Evolutionary conservation across 2,797 vertebrate genomes (phyloP).

Genomic region (Clarias platycephalus): DNA sequence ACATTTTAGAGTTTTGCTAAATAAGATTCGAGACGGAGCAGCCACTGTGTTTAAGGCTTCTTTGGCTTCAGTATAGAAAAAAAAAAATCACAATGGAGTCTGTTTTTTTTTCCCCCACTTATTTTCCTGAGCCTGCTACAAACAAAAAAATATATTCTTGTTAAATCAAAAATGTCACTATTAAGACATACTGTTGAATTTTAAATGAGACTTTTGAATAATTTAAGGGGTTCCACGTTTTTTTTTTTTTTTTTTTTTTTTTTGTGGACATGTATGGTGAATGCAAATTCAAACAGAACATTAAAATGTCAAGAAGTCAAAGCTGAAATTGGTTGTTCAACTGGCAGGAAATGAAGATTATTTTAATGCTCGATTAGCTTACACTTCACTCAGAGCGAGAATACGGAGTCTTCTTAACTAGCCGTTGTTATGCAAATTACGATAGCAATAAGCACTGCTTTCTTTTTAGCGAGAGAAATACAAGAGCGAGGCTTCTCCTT

Average conservation of each 20-base stretch:
- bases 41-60: not conserved
- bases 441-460: not conserved
- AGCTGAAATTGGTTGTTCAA: no score
- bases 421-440: not conserved
- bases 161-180: not conserved
- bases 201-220: not conserved
- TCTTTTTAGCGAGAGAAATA: constrained; percentile 5
- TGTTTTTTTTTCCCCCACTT: no score
- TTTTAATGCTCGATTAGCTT: not conserved
- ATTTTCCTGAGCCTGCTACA: not conserved
- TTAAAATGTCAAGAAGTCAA: no score
- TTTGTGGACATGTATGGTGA: no score
- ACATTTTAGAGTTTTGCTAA: not conserved
- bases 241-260: no score
- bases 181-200: not conserved
- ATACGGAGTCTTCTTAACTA: not conserved
- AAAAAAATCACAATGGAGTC: not conserved
- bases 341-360: no score
- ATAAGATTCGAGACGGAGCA: not conserved
- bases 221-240: not conserved
- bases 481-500: not conserved
- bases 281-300: no score
- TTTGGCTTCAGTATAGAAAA: not conserved
- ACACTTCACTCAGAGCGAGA: not conserved
- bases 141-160: no score